A percentile compares a stretch with the other conserved stretches of the same genome.
These are phyloP conservation scores for Enteromius treurensis DNA, from an alignment of 2,797 vertebrate genomes.

Conservation along the genomic window DNA sequence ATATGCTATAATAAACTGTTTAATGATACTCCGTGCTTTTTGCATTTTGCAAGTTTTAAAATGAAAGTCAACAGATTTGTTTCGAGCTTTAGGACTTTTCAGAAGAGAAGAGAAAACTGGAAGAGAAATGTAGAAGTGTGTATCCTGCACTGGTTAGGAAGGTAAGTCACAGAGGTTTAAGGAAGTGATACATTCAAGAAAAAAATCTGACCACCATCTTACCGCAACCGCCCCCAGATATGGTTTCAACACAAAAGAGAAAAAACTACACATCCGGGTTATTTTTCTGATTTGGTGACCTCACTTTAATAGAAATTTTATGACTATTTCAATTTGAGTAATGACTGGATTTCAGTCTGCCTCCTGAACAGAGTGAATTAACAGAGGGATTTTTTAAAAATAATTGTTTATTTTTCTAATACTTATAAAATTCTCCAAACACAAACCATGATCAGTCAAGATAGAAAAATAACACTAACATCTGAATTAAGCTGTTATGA, in stretches of 20 bases:
- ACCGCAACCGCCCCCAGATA: conserved; percentile 35
- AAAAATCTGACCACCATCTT: conserved; percentile 31
- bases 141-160: conserved; percentile 45
- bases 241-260: conserved; percentile 13
- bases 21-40: not conserved
- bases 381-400: not conserved
- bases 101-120: conserved; percentile 65
- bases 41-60: conserved; percentile 11
- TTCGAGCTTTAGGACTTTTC: conserved; percentile 37
- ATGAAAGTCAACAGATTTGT: conserved; percentile 24
- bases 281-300: conserved; percentile 2
- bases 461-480: not conserved
- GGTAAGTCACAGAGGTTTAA: conserved; percentile 46
- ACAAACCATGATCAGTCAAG: not conserved
- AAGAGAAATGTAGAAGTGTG: conserved; percentile 67
- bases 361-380: not conserved
- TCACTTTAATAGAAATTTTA: conserved; percentile 15
- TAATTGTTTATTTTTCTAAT: not conserved
- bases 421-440: not conserved
- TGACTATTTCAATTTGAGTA: not conserved
- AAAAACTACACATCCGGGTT: not conserved
- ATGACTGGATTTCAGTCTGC: not conserved
- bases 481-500: not conserved
- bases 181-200: conserved; percentile 55
- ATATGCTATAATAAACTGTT: not conserved